Evolutionary conservation across 1,140 invertebrate species (phyloP).

Genomic region (Drosophila ercepeae): DNA sequence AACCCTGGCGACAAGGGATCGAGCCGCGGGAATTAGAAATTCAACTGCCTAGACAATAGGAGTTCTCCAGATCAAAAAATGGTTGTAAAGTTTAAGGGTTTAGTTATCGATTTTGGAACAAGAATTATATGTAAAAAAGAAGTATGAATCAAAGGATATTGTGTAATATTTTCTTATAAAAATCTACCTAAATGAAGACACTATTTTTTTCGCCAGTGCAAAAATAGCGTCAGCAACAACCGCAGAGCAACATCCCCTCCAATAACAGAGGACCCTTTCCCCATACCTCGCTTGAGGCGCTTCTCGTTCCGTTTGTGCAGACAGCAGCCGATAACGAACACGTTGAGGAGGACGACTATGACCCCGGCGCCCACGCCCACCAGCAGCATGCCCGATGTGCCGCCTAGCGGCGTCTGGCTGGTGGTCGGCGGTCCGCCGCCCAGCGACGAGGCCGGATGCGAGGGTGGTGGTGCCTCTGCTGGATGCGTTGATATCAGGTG

Average conservation of each 20-base stretch:
- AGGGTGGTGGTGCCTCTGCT: slow-evolving; percentile 78
- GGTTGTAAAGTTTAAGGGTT: neutral
- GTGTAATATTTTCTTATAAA: neutral
- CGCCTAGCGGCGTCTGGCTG: slow-evolving; percentile 83
- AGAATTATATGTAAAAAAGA: too few relatives aligned
- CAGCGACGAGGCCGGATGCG: slow-evolving; percentile 85
- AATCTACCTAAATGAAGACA: neutral
- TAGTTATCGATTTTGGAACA: too few relatives aligned
- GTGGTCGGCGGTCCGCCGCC: slow-evolving; percentile 83
- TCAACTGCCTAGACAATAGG: slow-evolving; percentile 35
- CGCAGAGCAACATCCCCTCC: slow-evolving; percentile 12
- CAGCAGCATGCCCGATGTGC: slow-evolving; percentile 89
- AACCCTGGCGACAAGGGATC: slow-evolving; percentile 28
- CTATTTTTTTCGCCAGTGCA: neutral
- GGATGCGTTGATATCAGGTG: neutral
- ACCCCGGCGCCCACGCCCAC: slow-evolving; percentile 90
- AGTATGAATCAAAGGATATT: too few relatives aligned
- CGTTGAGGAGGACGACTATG: slow-evolving; percentile 90
- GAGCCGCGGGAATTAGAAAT: slow-evolving; percentile 43
- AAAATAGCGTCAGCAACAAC: slow-evolving; percentile 16
- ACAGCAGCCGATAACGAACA: slow-evolving; percentile 94
- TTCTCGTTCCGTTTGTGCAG: slow-evolving; percentile 90
- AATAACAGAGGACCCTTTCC: neutral
- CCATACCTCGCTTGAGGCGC: slow-evolving; percentile 86
- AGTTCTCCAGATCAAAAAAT: neutral